These are phyloP conservation scores for Melanogrammus aeglefinus DNA, from an alignment of 2,797 vertebrate genomes.

Conservation along the genomic window DNA sequence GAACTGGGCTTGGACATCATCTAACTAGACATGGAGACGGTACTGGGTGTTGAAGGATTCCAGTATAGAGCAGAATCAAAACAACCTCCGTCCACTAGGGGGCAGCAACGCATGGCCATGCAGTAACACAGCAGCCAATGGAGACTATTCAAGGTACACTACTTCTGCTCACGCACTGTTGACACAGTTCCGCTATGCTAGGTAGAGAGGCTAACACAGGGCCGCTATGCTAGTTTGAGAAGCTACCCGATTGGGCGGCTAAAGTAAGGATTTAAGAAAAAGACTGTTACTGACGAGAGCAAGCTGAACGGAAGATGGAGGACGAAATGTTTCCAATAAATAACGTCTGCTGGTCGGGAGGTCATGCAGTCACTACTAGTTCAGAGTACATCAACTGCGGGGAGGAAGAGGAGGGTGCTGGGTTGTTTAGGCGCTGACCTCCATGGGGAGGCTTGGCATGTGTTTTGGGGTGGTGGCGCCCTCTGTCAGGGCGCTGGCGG, in stretches of 20 bases:
- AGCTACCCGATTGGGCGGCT: neutral
- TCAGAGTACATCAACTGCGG: neutral
- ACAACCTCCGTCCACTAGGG: neutral
- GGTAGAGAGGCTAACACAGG: neutral
- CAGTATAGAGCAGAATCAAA: too few relatives aligned
- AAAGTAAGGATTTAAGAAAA: neutral
- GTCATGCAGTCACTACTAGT: conserved; percentile 6
- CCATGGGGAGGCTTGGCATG: conserved; percentile 77
- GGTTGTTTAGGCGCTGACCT: conserved; percentile 82
- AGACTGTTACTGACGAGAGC: neutral
- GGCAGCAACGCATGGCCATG: neutral
- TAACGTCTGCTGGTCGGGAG: neutral
- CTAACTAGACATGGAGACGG: too few relatives aligned
- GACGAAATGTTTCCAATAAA: neutral
- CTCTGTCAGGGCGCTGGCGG: conserved; percentile 75
- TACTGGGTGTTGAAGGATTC: neutral
- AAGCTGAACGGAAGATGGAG: neutral
- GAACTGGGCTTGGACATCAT: too few relatives aligned
- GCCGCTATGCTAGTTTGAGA: neutral
- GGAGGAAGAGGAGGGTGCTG: neutral
- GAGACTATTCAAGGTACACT: neutral
- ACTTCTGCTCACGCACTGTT: neutral
- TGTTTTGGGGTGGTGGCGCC: conserved; percentile 68
- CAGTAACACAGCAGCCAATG: neutral
- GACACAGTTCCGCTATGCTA: neutral